Conservation (phyloP, 1,140 invertebrate species). For the Wiebesia pumilae region DNA sequence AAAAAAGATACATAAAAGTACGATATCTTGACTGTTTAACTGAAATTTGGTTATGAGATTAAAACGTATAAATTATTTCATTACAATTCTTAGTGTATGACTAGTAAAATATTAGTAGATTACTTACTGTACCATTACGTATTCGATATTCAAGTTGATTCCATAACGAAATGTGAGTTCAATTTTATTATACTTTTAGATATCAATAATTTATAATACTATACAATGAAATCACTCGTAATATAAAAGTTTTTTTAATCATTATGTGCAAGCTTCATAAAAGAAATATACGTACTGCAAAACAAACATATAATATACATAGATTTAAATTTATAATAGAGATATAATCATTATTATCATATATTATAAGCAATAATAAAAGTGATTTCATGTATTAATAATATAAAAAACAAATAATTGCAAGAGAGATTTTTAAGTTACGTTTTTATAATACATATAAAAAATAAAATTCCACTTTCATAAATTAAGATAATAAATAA, state of each 20-base stretch:
- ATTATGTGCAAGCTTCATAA: no score
- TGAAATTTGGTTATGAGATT: background rate
- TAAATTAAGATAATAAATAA: background rate
- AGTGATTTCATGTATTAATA: no score
- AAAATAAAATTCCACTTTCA: background rate
- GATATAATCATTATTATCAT: no score
- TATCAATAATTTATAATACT: background rate
- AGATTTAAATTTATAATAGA: background rate
- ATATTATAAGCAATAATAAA: no score
- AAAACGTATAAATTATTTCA: conserved; percentile 14
- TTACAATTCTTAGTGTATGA: background rate
- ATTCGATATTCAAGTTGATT: background rate
- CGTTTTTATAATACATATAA: background rate
- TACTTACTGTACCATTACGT: background rate
- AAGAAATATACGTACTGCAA: no score
- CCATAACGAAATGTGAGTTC: background rate
- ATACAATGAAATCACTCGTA: no score
- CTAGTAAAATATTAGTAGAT: background rate
- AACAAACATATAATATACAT: background rate
- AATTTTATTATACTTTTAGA: background rate
- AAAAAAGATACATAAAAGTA: background rate
- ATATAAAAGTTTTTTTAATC: no score
- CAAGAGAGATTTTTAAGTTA: background rate
- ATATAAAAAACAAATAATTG: no score
- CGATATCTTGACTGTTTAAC: background rate